Conservation (phyloP, 1,140 invertebrate genomes). For the Eumeta japonica region DNA sequence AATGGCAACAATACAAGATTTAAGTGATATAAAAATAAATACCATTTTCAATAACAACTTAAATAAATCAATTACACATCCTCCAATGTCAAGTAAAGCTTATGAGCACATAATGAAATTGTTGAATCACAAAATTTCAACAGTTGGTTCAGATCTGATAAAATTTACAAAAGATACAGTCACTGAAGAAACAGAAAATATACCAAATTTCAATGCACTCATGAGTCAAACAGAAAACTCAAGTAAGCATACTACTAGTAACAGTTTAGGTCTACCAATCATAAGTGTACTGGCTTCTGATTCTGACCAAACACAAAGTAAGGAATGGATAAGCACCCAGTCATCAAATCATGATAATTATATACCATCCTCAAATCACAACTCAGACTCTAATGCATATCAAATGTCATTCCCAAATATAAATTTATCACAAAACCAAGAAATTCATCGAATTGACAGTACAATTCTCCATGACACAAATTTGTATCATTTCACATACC, state of each 20-base stretch:
- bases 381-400: conserved; percentile 13
- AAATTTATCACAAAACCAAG: conserved; percentile 9
- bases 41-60: conserved; percentile 11
- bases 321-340: no score
- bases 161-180: conserved; percentile 15
- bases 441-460: conserved; percentile 24
- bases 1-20: conserved; percentile 22
- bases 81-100: no score
- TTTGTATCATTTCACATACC: conserved; percentile 34
- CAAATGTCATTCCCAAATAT: conserved; percentile 26
- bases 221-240: conserved; percentile 10
- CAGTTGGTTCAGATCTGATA: conserved; percentile 9
- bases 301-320: no score
- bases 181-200: conserved; percentile 11
- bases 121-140: no score
- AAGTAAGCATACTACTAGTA: neutral
- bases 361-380: no score
- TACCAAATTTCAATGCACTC: conserved; percentile 21
- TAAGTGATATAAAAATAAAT: no score
- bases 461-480: conserved; percentile 32
- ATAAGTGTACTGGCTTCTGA: neutral
- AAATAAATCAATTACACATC: conserved; percentile 10
- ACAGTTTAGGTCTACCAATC: neutral
- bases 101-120: no score
- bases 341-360: no score